Conservation (phyloP, 2,888 invertebrate genomes). For the Chrysolina haemoptera region DNA sequence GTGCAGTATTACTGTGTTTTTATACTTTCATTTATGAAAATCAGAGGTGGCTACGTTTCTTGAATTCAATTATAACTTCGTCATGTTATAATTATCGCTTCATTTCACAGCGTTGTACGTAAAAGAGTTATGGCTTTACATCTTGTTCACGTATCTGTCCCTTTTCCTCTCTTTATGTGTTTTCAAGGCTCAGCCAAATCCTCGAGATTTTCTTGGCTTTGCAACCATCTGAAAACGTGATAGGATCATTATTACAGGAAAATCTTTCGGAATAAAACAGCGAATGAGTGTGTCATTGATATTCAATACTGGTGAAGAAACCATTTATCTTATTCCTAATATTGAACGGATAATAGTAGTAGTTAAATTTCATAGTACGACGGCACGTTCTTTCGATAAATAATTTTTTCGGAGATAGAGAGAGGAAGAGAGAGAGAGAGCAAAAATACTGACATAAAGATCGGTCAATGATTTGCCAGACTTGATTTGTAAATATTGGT, state of each 20-base stretch:
- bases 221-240: slow-evolving; percentile 13
- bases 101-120: not conserved
- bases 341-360: not conserved
- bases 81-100: slow-evolving; percentile 4
- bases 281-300: not conserved
- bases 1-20: too few relatives aligned
- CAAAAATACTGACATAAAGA: too few relatives aligned
- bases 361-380: too few relatives aligned
- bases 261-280: not conserved
- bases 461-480: too few relatives aligned
- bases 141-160: slow-evolving; percentile 3
- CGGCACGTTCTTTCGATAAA: too few relatives aligned
- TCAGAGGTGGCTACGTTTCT: not conserved
- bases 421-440: too few relatives aligned
- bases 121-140: slow-evolving; percentile 6
- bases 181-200: slow-evolving; percentile 9
- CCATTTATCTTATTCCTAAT: not conserved
- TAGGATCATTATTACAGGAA: slow-evolving; percentile 6
- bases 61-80: slow-evolving; percentile 4
- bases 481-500: too few relatives aligned
- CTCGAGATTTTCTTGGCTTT: slow-evolving; percentile 16
- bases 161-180: slow-evolving; percentile 17
- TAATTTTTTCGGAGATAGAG: not conserved
- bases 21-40: not conserved
- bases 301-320: not conserved